Base-by-base conservation (phyloP, 2,888 invertebrate genomes). In the Tenthredo distinguenda region DNA sequence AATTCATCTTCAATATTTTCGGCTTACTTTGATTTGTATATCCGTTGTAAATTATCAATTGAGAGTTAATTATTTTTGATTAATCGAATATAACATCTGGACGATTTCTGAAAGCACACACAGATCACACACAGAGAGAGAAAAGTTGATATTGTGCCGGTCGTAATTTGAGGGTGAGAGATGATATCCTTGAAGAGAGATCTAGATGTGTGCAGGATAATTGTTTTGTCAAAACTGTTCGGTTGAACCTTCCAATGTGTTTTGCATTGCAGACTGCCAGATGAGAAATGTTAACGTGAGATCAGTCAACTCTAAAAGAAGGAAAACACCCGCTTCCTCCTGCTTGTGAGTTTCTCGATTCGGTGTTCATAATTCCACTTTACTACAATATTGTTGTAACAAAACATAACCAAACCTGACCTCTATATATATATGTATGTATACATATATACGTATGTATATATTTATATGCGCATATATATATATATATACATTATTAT, bases 231-330 rank as follows among this genome's bases (percentile, higher is more conserved):
- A 68, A 82, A 86, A 86, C 85, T 82, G 85, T 88, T 85, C 21
- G 62, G 91, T 91, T 90, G 88, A 92, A 90, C 92, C 92, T 92
- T 92, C 93, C 92, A 91, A 93, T 93, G 91, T 95, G 95, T 95
- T 96, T 96, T 95, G 95, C 95, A 96, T 96, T 96, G 95, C 96
- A 96, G 96, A 96, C 95, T 96, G 95, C 95, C 96, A 96, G 95
- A 96, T 95, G 95, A 95, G 96, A 95, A 96, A 96, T 96, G 96
- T 95, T 95, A 96, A 95, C 95, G 95, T 95, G 95, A 95, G 95
- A 95, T 95, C 95, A 95, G 95, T 95, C 95, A 95, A 95, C 95
- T 94, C 95, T 94, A 95, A 95, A 95, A 94, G 95, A 95, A 95
- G 95, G 94, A 95, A 95, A 95, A 94, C 95, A 94, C 94, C 95